Conservation (phyloP, 2,113 vertebrate genomes). For the Lonchura striata region DNA sequence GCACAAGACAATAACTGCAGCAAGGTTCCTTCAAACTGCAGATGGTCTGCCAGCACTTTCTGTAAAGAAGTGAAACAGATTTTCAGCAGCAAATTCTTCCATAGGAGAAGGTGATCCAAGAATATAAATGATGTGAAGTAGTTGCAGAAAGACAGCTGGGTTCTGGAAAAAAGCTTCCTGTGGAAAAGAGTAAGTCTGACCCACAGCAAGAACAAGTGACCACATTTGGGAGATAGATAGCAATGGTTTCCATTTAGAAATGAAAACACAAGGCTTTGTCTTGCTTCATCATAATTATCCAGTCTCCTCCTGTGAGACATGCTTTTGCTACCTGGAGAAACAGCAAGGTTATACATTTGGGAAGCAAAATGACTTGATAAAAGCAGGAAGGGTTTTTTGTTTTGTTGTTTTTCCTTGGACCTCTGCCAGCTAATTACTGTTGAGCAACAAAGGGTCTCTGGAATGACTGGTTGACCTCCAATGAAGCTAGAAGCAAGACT, state of each 20-base stretch:
- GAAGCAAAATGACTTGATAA: background rate
- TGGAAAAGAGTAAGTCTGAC: background rate
- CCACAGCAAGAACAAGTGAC: background rate
- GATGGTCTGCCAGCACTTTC: background rate
- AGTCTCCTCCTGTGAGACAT: background rate
- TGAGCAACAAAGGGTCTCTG: background rate
- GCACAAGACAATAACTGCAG: background rate
- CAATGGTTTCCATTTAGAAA: background rate
- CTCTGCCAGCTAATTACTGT: background rate
- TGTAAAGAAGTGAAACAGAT: background rate
- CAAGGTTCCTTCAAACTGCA: background rate
- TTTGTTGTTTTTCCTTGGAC: background rate
- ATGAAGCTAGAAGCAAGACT: background rate
- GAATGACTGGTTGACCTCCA: background rate
- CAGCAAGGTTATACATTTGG: background rate
- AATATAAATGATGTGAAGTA: background rate
- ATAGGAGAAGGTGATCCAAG: background rate
- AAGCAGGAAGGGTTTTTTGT: background rate
- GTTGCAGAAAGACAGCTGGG: background rate
- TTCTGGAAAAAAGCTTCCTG: background rate
- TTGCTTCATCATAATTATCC: background rate
- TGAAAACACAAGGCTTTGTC: background rate
- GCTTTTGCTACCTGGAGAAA: background rate
- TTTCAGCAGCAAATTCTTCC: background rate
- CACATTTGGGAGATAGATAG: rapidly evolving